Percentiles rank a stretch among this genome's conserved stretches.
These are phyloP conservation scores for Chionis minor DNA, from an alignment of 2,113 vertebrate genomes.

Conservation along the genomic window DNA sequence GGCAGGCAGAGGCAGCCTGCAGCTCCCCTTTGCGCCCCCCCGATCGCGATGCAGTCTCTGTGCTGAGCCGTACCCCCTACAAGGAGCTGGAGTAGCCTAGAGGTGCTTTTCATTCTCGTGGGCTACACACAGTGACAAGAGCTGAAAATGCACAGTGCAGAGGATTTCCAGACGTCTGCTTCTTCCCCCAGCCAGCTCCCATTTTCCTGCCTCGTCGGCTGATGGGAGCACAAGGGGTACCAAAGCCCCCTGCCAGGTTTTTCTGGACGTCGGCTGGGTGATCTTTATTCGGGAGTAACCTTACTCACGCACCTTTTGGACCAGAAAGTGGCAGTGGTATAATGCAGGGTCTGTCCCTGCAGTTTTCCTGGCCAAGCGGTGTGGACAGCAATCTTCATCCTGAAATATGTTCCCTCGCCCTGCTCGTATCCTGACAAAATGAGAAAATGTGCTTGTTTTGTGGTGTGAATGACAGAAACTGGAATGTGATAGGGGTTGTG, in stretches of 20 bases:
- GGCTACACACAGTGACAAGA: not conserved
- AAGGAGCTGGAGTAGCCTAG: conserved; percentile 44
- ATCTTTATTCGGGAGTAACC: not conserved
- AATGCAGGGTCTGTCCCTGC: not conserved
- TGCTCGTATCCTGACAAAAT: not conserved
- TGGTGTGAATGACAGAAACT: not conserved
- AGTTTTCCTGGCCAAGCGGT: not conserved
- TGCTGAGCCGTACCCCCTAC: conserved; percentile 5
- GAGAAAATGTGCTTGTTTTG: not conserved
- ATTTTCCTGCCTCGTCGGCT: not conserved
- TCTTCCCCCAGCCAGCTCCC: not conserved
- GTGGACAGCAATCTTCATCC: not conserved
- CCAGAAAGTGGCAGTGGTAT: not conserved
- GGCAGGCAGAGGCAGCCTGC: not conserved
- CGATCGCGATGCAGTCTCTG: not conserved
- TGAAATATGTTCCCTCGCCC: not conserved
- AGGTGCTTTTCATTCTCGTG: not conserved
- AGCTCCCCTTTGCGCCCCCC: not conserved
- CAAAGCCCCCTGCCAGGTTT: not conserved
- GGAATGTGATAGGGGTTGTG: not conserved
- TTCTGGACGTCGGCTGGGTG: not conserved
- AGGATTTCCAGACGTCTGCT: not conserved
- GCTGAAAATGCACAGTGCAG: conserved; percentile 2
- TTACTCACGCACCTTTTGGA: not conserved
- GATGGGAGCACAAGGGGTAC: not conserved